Base-by-base conservation (phyloP, 2,888 invertebrate species). In the Lithodes maja region DNA sequence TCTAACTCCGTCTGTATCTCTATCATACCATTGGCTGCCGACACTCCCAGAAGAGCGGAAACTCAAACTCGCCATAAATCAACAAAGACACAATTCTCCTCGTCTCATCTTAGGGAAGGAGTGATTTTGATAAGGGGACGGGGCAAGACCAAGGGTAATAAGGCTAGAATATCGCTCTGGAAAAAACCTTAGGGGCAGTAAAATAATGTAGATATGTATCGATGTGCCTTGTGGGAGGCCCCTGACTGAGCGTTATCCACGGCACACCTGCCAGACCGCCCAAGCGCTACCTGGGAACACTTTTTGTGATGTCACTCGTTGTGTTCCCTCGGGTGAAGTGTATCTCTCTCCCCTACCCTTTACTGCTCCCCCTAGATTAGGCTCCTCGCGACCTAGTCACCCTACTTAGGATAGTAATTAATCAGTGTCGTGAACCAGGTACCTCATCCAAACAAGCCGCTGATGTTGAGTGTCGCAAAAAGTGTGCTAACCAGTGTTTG, bases 221-320 rank as follows among this genome's bases (percentile, higher is more conserved):
- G 71, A 71, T 71, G 71, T 61, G 61, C 61, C 61, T 61, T 61
- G 61, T 61, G 71, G 71, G 71, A n/a, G 71, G 71, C 71, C 71
- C 71, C 71, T 71, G 15, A 71, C 3, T n/a, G 71, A 71, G 71
- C 71, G 71, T 71, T 15, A 71, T 9, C 71, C 71, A 71, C 71
- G n/a, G 15, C 71, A 71, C 71, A 71, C 71, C 71, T 71, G 71
- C 71, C 71, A 71, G 71, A 9, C 71, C 71, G 71, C 71, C 71
- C 3, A n/a, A 15, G 71, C n/a, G 71, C 71, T 71, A 71, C 71
- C 71, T 71, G 71, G 71, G 71, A 71, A 71, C 61, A 7, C 61
- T 12, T 61, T 71, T 71, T 71, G 7, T 71, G n/a, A 71, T 71
- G 71, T 71, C 71, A 71, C 71, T 71, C 71, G 71, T n/a, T 71